Evolutionary conservation across 2,797 vertebrate genomes (phyloP), one percentile per base, ranked within the genome.

Genomic region (Spinibarbus caldwelli): DNA sequence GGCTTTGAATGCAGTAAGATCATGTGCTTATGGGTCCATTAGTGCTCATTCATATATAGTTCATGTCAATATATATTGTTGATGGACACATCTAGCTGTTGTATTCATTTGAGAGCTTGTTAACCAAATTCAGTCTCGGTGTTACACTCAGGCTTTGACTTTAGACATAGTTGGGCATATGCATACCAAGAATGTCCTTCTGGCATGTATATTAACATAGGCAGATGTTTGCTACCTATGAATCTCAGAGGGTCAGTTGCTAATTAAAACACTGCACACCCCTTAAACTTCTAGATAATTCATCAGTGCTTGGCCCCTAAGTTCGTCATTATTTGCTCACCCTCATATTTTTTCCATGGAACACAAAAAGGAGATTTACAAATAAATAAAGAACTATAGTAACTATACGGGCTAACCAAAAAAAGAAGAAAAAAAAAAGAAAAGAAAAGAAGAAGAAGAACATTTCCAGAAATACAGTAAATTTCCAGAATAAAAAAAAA

Each of bases 191-290:
- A 92, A 89, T 90, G 90, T 90, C 90, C 86, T 84, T 89, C 91
- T 78, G 86, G 87, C 88, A 81, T 79, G 4, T 84, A 91, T 66
- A 86, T 94, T 94, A 94, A 90, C 92, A 94, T 93, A 92, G 94
- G 94, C 93, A 95, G 94, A 95, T 95, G 94, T 93, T 95, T 93
- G 94, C 94, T 93, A 94, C 90, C 88, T 86, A 85, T 90, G 91
- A 90, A 90, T 92, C 91, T 90, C 90, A 87, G 91, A 86, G 83
- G 90, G 90, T 92, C 93, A 93, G 94, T 92, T 91, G 87, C 92
- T 87, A 83, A 89, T 88, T 93, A 93, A 93, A 93, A 91, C 91
- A 91, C 91, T 88, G 78, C 88, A 47, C n/a, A 29, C 23, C 11
- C 85, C 82, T 43, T 80, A 68, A 21, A 47, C 12, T 45, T 59